A percentile compares a stretch with the other conserved stretches of the same genome.
Evolutionary conservation across 2,888 invertebrate genomes (phyloP).

Genomic region (Parochlus steinenii): DNA sequence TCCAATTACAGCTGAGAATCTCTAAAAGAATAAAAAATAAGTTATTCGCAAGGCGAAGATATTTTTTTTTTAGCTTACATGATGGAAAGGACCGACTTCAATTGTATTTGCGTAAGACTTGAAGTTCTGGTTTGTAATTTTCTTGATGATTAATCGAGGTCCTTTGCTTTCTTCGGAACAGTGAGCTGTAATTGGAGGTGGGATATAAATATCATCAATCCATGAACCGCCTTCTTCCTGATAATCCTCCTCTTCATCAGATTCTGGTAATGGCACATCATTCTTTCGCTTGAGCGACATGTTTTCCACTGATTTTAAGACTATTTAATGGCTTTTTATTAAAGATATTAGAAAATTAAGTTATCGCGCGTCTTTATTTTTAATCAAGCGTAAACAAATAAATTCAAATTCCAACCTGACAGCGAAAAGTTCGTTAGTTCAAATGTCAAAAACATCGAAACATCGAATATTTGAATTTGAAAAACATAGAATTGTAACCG

Average conservation of each 20-base stretch:
- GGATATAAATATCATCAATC: slow-evolving; percentile 71
- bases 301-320: no score
- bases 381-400: no score
- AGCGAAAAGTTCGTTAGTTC: no score
- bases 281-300: no score
- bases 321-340: no score
- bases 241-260: slow-evolving; percentile 15
- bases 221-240: slow-evolving; percentile 55
- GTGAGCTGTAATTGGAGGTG: slow-evolving; percentile 53
- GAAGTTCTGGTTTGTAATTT: slow-evolving; percentile 85
- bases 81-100: slow-evolving; percentile 85
- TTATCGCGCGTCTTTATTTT: no score
- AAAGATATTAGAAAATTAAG: no score
- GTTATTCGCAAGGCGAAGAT: slow-evolving; percentile 4
- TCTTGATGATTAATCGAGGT: slow-evolving; percentile 74
- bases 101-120: slow-evolving; percentile 87
- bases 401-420: no score
- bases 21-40: slow-evolving; percentile 37
- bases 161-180: slow-evolving; percentile 56
- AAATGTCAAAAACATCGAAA: no score
- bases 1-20: slow-evolving; percentile 91
- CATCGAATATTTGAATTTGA: no score
- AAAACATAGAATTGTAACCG: no score
- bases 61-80: slow-evolving; percentile 37
- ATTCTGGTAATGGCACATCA: no score